These are phyloP conservation scores for Nesometra sesokonis DNA, from an alignment of 35 echinoderm and acorn worm species.

Conservation along the genomic window DNA sequence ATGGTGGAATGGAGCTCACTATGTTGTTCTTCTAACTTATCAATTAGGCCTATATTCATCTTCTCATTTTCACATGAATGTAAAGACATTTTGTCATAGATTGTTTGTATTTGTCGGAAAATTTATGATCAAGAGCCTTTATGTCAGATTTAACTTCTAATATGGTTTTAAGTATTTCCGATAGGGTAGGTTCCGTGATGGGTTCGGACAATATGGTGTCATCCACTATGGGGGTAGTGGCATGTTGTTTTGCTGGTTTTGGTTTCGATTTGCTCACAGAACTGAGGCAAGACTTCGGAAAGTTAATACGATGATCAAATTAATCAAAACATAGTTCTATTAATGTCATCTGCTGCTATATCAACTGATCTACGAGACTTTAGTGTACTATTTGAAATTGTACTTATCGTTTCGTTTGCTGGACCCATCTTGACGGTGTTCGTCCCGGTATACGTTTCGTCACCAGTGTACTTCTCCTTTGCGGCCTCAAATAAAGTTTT, in stretches of 20 bases:
- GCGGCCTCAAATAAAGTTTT: background rate
- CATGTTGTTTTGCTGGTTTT: background rate
- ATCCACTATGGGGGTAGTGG: background rate
- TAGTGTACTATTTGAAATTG: background rate
- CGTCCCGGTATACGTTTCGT: background rate
- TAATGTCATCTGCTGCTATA: background rate
- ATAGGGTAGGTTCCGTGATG: background rate
- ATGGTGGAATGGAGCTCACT: too few relatives aligned
- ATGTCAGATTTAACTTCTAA: background rate
- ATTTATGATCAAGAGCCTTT: background rate
- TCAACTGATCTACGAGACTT: background rate
- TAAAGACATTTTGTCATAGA: background rate
- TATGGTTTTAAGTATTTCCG: background rate
- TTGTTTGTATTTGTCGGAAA: background rate
- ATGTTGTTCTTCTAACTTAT: too few relatives aligned
- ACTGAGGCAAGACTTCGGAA: background rate
- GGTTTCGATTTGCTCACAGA: background rate
- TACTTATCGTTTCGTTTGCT: background rate
- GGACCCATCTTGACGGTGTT: background rate
- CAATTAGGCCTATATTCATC: too few relatives aligned
- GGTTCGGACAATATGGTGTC: background rate
- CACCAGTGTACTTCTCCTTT: background rate
- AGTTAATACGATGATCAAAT: background rate
- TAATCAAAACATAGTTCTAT: background rate
- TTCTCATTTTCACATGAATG: too few relatives aligned